Percentiles rank a stretch among this genome's conserved stretches.
Conservation (phyloP, 2,888 invertebrate species). For the Dyspetes luteomarginatus region DNA sequence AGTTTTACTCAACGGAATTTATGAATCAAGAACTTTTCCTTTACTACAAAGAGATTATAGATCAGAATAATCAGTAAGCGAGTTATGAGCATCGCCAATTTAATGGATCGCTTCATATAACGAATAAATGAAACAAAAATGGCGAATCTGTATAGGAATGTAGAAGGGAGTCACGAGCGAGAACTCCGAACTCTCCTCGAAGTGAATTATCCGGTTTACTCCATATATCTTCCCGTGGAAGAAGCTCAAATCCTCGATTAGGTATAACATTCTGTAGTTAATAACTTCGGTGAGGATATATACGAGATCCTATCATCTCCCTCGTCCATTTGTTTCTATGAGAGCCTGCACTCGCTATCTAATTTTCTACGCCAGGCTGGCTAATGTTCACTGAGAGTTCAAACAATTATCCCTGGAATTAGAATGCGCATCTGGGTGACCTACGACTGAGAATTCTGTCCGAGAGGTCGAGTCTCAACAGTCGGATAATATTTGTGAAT, state of each 20-base stretch:
- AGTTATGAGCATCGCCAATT: too few species aligned
- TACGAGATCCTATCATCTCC: constrained; percentile 28
- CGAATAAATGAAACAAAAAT: too few species aligned
- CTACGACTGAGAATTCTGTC: constrained; percentile 19
- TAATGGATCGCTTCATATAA: too few species aligned
- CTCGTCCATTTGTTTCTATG: constrained; percentile 30
- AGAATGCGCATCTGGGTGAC: constrained; percentile 49
- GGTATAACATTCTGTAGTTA: constrained; percentile 66
- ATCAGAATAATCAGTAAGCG: too few species aligned
- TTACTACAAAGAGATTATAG: too few species aligned
- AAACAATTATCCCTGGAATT: constrained; percentile 64
- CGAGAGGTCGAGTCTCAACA: constrained; percentile 2
- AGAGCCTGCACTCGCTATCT: constrained; percentile 29
- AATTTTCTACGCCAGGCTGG: constrained; percentile 61
- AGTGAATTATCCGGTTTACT: constrained; percentile 46
- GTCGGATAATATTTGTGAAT: neutral
- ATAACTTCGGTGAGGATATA: constrained; percentile 65
- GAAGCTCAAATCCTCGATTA: constrained; percentile 41
- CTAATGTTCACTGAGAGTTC: constrained; percentile 61
- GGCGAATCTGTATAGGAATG: constrained; percentile 33
- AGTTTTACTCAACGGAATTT: too few species aligned
- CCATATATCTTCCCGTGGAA: constrained; percentile 41
- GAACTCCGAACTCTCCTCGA: constrained; percentile 50
- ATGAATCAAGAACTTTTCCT: too few species aligned
- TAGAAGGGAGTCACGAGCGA: constrained; percentile 51